Conservation (phyloP, 2,797 vertebrate genomes). For the Myotis findleyi region DNA sequence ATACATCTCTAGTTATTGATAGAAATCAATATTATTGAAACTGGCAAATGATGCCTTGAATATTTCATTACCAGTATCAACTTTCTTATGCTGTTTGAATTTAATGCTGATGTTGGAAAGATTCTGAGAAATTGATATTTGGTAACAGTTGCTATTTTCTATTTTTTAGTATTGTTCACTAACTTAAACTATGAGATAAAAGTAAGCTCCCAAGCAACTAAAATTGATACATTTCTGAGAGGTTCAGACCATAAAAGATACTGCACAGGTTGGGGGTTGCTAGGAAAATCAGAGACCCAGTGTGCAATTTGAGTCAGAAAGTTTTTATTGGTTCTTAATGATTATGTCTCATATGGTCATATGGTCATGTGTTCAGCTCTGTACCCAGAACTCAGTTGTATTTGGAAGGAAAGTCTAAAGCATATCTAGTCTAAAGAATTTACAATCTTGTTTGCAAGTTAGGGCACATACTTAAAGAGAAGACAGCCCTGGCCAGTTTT, state of each 20-base stretch:
- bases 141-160: neutral
- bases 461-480: neutral
- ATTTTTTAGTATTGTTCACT: neutral
- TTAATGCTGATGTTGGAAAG: neutral
- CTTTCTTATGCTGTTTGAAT: slow-evolving; percentile 1
- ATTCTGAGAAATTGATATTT: slow-evolving; percentile 35
- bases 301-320: neutral
- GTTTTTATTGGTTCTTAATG: neutral
- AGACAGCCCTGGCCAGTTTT: neutral
- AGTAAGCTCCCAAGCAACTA: neutral
- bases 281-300: neutral
- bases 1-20: neutral
- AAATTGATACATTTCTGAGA: neutral
- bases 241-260: neutral
- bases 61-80: neutral
- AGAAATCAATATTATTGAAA: slow-evolving; percentile 34
- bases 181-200: neutral
- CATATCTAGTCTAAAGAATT: neutral
- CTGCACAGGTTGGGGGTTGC: neutral
- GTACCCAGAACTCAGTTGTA: neutral
- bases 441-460: neutral
- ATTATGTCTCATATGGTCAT: neutral
- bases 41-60: slow-evolving; percentile 17
- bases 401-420: neutral
- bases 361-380: neutral